Percentiles rank a stretch among this genome's conserved stretches.
Conservation (phyloP, 2,797 vertebrate genomes). For the Gallinago nigripennis region DNA sequence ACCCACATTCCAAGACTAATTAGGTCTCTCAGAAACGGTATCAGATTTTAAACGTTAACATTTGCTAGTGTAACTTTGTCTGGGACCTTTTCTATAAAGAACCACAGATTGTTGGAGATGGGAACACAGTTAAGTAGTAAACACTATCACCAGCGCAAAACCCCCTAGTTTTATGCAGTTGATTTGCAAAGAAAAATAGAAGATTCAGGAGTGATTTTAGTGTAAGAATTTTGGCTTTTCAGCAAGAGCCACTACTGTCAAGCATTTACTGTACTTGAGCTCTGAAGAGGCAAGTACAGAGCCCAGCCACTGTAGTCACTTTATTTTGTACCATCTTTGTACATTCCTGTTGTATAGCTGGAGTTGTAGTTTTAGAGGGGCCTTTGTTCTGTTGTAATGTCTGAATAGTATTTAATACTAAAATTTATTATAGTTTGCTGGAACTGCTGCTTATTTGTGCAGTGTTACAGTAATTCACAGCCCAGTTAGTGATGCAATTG, state of each 20-base stretch:
- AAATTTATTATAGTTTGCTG: constrained; percentile 71
- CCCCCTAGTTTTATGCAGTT: neutral
- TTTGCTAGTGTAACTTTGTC: constrained; percentile 33
- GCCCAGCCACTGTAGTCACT: constrained; percentile 78
- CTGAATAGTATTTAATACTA: constrained; percentile 81
- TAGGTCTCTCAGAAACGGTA: neutral
- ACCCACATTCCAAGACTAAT: constrained; percentile 46
- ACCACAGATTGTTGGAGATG: neutral
- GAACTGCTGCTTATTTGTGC: constrained; percentile 78
- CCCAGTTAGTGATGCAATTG: constrained; percentile 68
- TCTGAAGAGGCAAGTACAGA: constrained; percentile 55
- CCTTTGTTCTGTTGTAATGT: constrained; percentile 76
- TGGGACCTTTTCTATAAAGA: constrained; percentile 31
- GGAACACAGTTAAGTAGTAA: constrained; percentile 16
- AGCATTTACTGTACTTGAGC: constrained; percentile 55
- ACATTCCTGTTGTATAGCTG: constrained; percentile 82
- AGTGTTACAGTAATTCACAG: constrained; percentile 78
- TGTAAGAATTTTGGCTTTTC: constrained; percentile 20
- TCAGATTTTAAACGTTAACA: constrained; percentile 19
- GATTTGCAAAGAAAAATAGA: neutral
- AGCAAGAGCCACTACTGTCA: constrained; percentile 16
- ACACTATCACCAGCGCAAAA: constrained; percentile 21
- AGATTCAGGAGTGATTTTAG: neutral
- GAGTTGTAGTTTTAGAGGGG: constrained; percentile 63
- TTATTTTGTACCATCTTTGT: constrained; percentile 78